These are phyloP conservation scores for Stenodema calcarata DNA, from an alignment of 2,888 invertebrate species.

Conservation along the genomic window DNA sequence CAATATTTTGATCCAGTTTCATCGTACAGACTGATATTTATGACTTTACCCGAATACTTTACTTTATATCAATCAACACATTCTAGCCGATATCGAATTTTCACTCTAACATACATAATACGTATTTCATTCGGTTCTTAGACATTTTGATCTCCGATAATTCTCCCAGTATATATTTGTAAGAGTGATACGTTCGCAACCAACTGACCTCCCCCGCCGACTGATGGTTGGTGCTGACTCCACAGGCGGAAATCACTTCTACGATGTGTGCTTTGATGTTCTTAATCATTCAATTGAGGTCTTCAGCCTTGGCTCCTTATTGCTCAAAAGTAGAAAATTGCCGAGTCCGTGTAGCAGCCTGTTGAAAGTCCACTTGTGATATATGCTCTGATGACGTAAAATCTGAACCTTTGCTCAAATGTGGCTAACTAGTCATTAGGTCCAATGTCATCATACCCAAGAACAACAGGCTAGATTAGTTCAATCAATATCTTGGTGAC, in stretches of 20 bases:
- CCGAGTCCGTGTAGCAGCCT: neutral
- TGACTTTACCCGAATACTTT: too few relatives aligned
- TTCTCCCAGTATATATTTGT: too few relatives aligned
- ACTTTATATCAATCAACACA: too few relatives aligned
- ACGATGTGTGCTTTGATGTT: neutral
- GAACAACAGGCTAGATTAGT: neutral
- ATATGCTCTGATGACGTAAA: neutral
- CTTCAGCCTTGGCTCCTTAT: constrained; percentile 27
- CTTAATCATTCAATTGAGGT: constrained; percentile 33
- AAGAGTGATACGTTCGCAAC: neutral
- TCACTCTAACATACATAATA: too few relatives aligned
- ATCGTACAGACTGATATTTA: too few relatives aligned
- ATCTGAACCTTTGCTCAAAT: neutral
- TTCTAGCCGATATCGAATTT: too few relatives aligned
- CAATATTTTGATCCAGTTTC: too few relatives aligned
- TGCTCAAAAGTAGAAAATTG: constrained; percentile 23
- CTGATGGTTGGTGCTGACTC: neutral
- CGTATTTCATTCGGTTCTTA: too few relatives aligned
- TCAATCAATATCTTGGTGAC: too few relatives aligned
- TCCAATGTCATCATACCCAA: neutral
- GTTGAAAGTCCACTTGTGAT: neutral
- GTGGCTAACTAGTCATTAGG: neutral
- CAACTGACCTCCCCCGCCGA: neutral
- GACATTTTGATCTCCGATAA: too few relatives aligned
- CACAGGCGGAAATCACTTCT: neutral